Conservation (phyloP, 2,113 vertebrate species). For the Melanotaenia duboulayi region DNA sequence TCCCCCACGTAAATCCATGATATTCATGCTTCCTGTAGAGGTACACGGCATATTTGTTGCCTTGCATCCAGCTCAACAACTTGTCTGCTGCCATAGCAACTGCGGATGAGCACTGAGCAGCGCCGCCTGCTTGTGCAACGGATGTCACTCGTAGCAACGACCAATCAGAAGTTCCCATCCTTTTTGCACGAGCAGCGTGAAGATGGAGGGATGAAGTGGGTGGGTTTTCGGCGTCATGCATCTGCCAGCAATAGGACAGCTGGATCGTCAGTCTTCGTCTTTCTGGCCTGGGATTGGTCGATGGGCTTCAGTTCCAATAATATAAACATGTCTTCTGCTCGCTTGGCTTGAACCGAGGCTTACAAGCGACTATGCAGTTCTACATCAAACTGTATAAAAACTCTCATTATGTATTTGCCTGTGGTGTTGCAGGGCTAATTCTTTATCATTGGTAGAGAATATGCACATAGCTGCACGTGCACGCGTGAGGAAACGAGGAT, state of each 20-base stretch:
- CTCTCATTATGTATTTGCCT: conserved; percentile 80
- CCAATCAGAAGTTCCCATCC: conserved; percentile 86
- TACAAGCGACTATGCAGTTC: conserved; percentile 78
- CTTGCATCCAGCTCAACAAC: conserved; percentile 81
- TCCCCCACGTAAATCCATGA: not conserved
- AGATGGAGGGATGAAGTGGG: conserved; percentile 79
- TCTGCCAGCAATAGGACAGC: conserved; percentile 72
- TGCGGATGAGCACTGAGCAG: conserved; percentile 82
- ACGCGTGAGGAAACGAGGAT: conserved; percentile 76
- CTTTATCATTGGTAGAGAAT: conserved; percentile 69
- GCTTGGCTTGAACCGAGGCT: conserved; percentile 77
- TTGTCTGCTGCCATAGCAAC: conserved; percentile 89
- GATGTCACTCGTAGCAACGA: conserved; percentile 84
- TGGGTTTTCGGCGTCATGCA: conserved; percentile 60
- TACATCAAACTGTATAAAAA: conserved; percentile 84
- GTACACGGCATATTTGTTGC: conserved; percentile 57
- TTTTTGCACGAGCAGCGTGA: conserved; percentile 70
- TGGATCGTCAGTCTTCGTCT: conserved; percentile 69
- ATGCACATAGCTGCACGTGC: conserved; percentile 76
- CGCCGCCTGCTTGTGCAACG: conserved; percentile 82
- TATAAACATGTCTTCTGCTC: conserved; percentile 85
- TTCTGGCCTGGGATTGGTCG: conserved; percentile 76
- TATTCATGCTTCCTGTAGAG: conserved; percentile 21
- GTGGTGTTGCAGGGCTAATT: conserved; percentile 74
- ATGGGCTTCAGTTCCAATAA: conserved; percentile 77